A percentile compares a stretch with the other conserved stretches of the same genome.
These are phyloP conservation scores for Neodontobutis hainanensis DNA, from an alignment of 2,113 vertebrate genomes.

Conservation along the genomic window DNA sequence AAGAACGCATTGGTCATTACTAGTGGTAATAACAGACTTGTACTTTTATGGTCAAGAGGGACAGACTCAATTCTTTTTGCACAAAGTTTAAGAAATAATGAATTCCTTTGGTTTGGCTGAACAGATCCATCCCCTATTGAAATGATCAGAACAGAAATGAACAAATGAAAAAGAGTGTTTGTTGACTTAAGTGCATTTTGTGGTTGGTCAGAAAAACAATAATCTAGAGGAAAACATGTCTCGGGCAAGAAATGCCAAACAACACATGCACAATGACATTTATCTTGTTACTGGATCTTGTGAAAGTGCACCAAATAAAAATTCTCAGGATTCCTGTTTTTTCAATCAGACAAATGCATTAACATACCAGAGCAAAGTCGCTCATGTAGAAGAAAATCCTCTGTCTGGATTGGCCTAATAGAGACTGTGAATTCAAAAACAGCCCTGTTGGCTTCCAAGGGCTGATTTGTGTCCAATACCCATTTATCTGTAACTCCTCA, in stretches of 20 bases:
- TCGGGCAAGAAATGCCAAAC: constrained; percentile 36
- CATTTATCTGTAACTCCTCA: constrained; percentile 37
- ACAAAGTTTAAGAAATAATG: constrained; percentile 53
- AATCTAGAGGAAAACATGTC: constrained; percentile 33
- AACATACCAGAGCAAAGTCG: constrained; percentile 30
- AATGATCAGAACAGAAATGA: constrained; percentile 37
- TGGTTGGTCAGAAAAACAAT: constrained; percentile 63
- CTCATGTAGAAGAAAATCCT: constrained; percentile 12
- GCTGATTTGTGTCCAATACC: constrained; percentile 24
- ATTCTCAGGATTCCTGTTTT: constrained; percentile 11
- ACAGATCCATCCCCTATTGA: constrained; percentile 53
- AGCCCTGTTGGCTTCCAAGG: constrained; percentile 28
- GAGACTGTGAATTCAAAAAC: constrained; percentile 35
- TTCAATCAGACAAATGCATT: constrained; percentile 30
- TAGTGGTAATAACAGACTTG: constrained; percentile 21
- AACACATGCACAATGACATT: constrained; percentile 18
- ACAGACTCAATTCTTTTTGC: constrained; percentile 27
- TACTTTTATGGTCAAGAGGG: constrained; percentile 40
- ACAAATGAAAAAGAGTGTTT: constrained; percentile 52
- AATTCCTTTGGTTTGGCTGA: constrained; percentile 59
- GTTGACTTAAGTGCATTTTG: constrained; percentile 46
- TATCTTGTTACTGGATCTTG: constrained; percentile 13
- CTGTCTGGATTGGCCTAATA: background rate
- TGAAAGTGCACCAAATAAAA: background rate
- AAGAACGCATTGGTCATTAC: constrained; percentile 22